Base-by-base conservation (phyloP, 2,888 invertebrate genomes). In the Uropetala carovei region DNA sequence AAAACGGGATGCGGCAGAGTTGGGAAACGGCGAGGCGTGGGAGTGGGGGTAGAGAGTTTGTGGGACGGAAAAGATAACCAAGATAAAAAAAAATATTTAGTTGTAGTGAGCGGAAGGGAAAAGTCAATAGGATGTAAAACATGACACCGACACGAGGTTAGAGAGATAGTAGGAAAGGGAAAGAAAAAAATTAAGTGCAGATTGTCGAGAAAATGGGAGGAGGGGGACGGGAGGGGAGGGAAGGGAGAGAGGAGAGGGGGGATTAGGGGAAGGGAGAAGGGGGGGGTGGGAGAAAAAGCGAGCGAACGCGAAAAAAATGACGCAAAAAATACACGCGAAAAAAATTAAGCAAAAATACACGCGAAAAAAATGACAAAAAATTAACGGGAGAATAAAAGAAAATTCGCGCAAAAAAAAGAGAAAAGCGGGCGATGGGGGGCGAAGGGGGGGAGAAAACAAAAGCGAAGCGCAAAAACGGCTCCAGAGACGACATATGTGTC, bases 41-140 rank as follows among this genome's bases (percentile, higher is more conserved):
- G 7, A 30, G 30, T 16, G 43, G 30, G 30, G 82, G 30, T 16
- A 16, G 82, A 11, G 18, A 56, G n/a, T 57, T 57, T 3, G 56
- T 0, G 57, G n/a, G 56, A 27, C 11, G 83, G 57, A 83, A n/a
- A 83, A 83, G 83, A 83, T 83, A 83, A 83, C 83, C 43, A 57
- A 57, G 83, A n/a, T 11, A 16, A 43, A 14, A 56, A 14, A 56
- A 83, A 57, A 57, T 57, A 83, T 83, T n/a, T 11, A 1, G 82
- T 1, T 27, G 82, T 14, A 43, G 11, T 0, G 82, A 43, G 75
- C 13, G 27, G 13, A 11, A 82, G n/a, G 57, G 57, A 83, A 83
- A 83, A 16, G n/a, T 57, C 83, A 57, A 83, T 83, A 56, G 83
- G 83, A 83, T 43, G 83, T 83, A 83, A 83, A 83, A 83, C 83